phyloP scores from a whole-genome alignment of 2,113 vertebrate genomes.

The Istiophorus platypterus region DNA sequence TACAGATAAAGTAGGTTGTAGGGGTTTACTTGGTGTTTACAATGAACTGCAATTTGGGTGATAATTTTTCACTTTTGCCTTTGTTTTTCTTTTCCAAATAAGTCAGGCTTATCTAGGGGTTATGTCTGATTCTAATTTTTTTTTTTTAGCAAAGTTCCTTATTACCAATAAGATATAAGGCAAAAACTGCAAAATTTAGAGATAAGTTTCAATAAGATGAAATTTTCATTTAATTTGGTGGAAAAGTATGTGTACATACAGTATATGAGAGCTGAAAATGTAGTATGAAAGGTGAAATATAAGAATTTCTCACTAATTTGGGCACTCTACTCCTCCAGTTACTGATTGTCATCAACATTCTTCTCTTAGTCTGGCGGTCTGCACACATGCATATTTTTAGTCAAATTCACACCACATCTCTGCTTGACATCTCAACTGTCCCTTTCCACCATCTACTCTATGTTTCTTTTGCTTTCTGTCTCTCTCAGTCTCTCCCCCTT shows the following conservation, averaged over 20 bases:
- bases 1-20: too few species aligned
- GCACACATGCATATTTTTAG: neutral
- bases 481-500: conserved; percentile 3
- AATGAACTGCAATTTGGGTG: too few species aligned
- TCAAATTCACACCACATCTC: conserved; percentile 35
- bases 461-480: conserved; percentile 7
- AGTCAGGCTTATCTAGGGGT: too few species aligned
- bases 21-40: too few species aligned
- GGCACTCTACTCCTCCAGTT: neutral
- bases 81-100: too few species aligned
- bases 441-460: neutral
- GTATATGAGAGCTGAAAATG: neutral
- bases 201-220: neutral
- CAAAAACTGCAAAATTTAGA: neutral
- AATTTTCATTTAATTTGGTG: neutral
- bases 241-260: neutral
- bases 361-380: neutral
- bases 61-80: too few species aligned
- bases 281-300: neutral
- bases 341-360: neutral
- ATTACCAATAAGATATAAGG: neutral
- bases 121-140: too few species aligned
- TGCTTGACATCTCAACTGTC: conserved; percentile 47
- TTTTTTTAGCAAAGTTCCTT: neutral
- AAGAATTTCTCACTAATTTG: neutral